A percentile compares a stretch with the other conserved stretches of the same genome.
Conservation (phyloP, 2,113 vertebrate species). For the Melanostigma gelatinosum region DNA sequence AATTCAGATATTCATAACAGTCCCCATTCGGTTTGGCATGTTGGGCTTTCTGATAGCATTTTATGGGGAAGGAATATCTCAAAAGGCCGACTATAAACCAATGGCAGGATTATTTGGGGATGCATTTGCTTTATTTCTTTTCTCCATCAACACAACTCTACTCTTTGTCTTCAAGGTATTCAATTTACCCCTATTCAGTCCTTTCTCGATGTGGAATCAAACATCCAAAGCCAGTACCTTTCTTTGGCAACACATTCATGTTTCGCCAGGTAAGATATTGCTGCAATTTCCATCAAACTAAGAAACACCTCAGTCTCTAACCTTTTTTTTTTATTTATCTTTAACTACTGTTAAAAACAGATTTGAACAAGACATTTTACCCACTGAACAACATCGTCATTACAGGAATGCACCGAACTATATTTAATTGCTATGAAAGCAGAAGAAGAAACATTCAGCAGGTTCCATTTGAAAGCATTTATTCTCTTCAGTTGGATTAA, state of each 20-base stretch:
- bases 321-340: neutral
- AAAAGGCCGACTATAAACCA: neutral
- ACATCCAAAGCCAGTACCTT: constrained; percentile 89
- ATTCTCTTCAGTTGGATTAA: neutral
- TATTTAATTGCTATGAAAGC: neutral
- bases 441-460: neutral
- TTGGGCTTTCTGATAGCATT: no score
- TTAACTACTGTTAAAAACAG: neutral
- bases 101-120: neutral
- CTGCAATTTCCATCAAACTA: neutral
- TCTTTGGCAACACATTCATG: constrained; percentile 90
- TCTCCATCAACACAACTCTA: neutral
- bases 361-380: neutral
- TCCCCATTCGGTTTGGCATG: neutral
- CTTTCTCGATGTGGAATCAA: constrained; percentile 87
- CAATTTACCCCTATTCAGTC: constrained; percentile 85
- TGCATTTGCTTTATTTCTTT: neutral
- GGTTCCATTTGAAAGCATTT: neutral
- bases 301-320: neutral
- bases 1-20: neutral
- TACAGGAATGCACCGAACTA: neutral
- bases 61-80: neutral
- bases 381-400: neutral
- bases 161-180: constrained; percentile 85
- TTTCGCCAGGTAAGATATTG: constrained; percentile 86